Evolutionary conservation across 2,797 vertebrate genomes (phyloP).

Genomic region (Sebastes vulpes): DNA sequence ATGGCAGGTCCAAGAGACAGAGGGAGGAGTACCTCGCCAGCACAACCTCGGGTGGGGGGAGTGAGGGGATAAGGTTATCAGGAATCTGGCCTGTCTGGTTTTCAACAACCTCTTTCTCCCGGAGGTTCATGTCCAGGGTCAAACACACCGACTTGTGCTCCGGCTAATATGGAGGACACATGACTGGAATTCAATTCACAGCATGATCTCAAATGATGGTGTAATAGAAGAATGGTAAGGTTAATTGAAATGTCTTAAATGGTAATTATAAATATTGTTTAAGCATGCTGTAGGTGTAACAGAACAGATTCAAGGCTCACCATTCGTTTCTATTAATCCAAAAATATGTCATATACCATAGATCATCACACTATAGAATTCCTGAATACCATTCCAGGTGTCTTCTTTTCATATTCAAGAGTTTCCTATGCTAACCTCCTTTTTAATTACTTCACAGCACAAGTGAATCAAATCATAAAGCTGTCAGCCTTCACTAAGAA

Average conservation of each 20-base stretch:
- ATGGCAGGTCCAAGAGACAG: slow-evolving; percentile 57
- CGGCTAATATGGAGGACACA: not conserved
- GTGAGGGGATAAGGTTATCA: slow-evolving; percentile 62
- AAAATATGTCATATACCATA: not conserved
- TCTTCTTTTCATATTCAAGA: slow-evolving; percentile 33
- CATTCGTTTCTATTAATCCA: slow-evolving; percentile 1
- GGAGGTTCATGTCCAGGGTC: slow-evolving; percentile 58
- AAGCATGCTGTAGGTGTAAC: slow-evolving; percentile 6
- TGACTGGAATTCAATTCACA: slow-evolving; percentile 25
- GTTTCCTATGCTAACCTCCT: slow-evolving; percentile 30
- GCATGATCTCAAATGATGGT: not conserved
- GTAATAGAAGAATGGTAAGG: not conserved
- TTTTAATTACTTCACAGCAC: slow-evolving; percentile 71
- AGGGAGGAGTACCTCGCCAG: slow-evolving; percentile 16
- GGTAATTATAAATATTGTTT: slow-evolving; percentile 29
- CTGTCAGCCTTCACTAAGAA: slow-evolving; percentile 71
- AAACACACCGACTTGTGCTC: slow-evolving; percentile 47
- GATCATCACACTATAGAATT: not conserved
- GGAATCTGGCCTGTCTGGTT: slow-evolving; percentile 50
- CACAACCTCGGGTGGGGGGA: slow-evolving; percentile 28
- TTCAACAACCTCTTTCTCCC: slow-evolving; percentile 51
- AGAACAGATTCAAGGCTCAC: not conserved
- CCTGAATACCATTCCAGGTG: slow-evolving; percentile 21
- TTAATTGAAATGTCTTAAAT: slow-evolving; percentile 39
- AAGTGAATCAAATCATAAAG: slow-evolving; percentile 77